These are phyloP conservation scores for Drosophila sordidula DNA, from an alignment of 2,888 invertebrate species.

Conservation along the genomic window DNA sequence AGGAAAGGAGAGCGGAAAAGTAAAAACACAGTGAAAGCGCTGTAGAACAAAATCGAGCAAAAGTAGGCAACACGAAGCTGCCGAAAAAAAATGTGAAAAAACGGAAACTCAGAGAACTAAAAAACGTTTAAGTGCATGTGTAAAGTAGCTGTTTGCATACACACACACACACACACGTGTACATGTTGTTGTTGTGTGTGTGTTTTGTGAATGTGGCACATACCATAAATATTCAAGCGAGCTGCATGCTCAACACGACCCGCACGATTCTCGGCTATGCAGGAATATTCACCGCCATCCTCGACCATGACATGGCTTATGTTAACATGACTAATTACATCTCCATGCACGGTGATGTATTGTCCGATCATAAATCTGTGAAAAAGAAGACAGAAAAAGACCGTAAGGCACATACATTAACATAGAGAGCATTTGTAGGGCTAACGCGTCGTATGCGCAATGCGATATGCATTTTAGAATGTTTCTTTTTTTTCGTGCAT, in stretches of 20 bases:
- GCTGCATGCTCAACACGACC: constrained; percentile 91
- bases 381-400: constrained; percentile 19
- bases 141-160: constrained; percentile 62
- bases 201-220: constrained; percentile 75
- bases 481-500: constrained; percentile 44
- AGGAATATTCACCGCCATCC: constrained; percentile 93
- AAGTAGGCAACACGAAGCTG: constrained; percentile 66
- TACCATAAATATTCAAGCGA: constrained; percentile 92
- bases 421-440: constrained; percentile 54
- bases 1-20: constrained; percentile 4
- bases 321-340: constrained; percentile 93
- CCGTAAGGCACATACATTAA: constrained; percentile 50
- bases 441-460: constrained; percentile 59
- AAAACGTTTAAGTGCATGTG: constrained; percentile 75
- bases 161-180: constrained; percentile 20
- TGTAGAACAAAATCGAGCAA: constrained; percentile 70
- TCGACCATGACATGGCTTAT: constrained; percentile 91
- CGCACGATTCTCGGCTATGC: constrained; percentile 91
- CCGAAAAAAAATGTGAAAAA: constrained; percentile 43
- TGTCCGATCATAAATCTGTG: constrained; percentile 91
- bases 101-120: constrained; percentile 40
- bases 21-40: constrained; percentile 55
- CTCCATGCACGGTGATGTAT: constrained; percentile 91
- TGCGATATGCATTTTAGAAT: constrained; percentile 58
- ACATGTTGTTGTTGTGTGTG: constrained; percentile 9